These are phyloP conservation scores for Lerema accius DNA, from an alignment of 1,140 invertebrate genomes.

Conservation along the genomic window DNA sequence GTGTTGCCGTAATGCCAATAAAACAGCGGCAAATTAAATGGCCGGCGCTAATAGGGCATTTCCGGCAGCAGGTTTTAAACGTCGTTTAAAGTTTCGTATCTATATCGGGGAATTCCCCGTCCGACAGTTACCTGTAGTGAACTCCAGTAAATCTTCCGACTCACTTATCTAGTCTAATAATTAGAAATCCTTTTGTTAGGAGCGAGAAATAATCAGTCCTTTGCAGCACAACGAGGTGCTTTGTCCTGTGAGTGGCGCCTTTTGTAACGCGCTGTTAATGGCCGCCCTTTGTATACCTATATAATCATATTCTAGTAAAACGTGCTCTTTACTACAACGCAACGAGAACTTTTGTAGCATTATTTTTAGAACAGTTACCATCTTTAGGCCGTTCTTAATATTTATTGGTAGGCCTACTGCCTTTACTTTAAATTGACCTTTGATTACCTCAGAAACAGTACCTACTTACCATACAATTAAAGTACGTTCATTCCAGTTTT, in stretches of 20 bases:
- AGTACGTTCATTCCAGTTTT: no score
- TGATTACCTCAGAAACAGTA: no score
- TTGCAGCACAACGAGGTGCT: constrained; percentile 49
- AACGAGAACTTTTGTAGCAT: constrained; percentile 39
- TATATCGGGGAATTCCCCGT: constrained; percentile 18
- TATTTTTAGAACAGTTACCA: constrained; percentile 22
- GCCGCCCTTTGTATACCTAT: constrained; percentile 57
- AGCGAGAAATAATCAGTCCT: constrained; percentile 66
- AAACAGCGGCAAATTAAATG: constrained; percentile 25
- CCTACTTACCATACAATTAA: no score
- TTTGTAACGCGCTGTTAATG: constrained; percentile 49
- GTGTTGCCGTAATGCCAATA: constrained; percentile 26
- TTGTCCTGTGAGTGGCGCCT: constrained; percentile 51
- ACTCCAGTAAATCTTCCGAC: constrained; percentile 40
- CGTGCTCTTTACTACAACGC: constrained; percentile 21
- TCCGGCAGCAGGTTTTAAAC: constrained; percentile 9
- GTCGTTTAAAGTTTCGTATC: constrained; percentile 14
- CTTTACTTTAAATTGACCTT: no score
- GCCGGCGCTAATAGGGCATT: constrained; percentile 24
- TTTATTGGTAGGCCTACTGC: no score
- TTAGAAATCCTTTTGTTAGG: constrained; percentile 62
- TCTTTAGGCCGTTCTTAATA: no score
- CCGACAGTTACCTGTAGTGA: constrained; percentile 23
- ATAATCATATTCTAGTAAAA: constrained; percentile 61
- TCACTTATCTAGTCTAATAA: constrained; percentile 55